Conservation (phyloP, 1,140 invertebrate genomes). For the Coenobita brevimanus region DNA sequence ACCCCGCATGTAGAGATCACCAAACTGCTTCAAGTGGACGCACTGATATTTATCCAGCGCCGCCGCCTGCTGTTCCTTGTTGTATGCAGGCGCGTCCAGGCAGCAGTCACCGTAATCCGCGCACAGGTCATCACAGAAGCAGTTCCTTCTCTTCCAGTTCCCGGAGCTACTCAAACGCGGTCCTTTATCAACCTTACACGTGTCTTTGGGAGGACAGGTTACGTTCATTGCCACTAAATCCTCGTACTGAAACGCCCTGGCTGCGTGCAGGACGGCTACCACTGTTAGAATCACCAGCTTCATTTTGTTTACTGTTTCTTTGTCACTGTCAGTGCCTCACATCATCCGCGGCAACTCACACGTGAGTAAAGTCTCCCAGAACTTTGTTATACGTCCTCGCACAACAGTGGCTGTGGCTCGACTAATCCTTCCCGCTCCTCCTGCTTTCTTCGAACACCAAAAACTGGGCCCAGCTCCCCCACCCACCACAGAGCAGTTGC, state of each 20-base stretch:
- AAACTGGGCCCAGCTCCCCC: background rate
- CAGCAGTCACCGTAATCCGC: slow-evolving; percentile 76
- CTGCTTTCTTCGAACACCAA: background rate
- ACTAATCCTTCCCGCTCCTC: background rate
- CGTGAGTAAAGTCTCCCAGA: background rate
- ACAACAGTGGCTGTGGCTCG: background rate
- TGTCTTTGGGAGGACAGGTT: slow-evolving; percentile 56
- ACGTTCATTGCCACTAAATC: slow-evolving; percentile 58
- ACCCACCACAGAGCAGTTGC: background rate
- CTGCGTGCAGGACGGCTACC: background rate
- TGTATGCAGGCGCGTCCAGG: slow-evolving; percentile 73
- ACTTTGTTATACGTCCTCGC: background rate
- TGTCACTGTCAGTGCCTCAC: background rate
- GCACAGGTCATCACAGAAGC: slow-evolving; percentile 76
- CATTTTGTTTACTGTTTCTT: background rate
- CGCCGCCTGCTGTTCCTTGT: slow-evolving; percentile 70
- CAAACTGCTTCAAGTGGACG: slow-evolving; percentile 73
- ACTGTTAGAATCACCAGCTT: background rate
- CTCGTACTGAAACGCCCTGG: slow-evolving; percentile 34
- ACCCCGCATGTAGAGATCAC: slow-evolving; percentile 75
- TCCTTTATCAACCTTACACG: slow-evolving; percentile 43
- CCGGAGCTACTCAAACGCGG: slow-evolving; percentile 48
- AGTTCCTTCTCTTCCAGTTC: slow-evolving; percentile 75
- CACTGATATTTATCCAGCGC: slow-evolving; percentile 72
- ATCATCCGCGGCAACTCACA: slow-evolving; percentile 8